Base-by-base conservation (phyloP, 2,888 invertebrate genomes). In the Orgyia antiqua region DNA sequence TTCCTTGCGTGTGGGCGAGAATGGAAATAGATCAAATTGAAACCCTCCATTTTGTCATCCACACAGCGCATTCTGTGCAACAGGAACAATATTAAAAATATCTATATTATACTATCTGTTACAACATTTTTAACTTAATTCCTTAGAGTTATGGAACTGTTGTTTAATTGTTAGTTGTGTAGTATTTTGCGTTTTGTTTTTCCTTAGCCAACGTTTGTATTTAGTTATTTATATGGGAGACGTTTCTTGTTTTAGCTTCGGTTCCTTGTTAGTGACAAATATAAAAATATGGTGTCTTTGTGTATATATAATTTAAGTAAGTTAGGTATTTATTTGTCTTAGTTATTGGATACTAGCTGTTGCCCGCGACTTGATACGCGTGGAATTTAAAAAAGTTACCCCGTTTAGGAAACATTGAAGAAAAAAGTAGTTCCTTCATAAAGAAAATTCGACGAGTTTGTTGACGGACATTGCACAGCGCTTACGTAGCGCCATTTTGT, bases 381-480 rank as follows among this genome's bases (percentile, higher is more conserved):
- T n/a, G n/a, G n/a, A n/a, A n/a, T n/a, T n/a, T n/a, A n/a, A n/a
- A n/a, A n/a, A n/a, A n/a, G n/a, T n/a, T n/a, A n/a, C n/a, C n/a
- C n/a, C n/a, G n/a, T n/a, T n/a, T n/a, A n/a, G n/a, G n/a, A n/a
- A n/a, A n/a, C n/a, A n/a, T n/a, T n/a, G n/a, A n/a, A n/a, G n/a
- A n/a, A n/a, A n/a, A n/a, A n/a, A n/a, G n/a, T n/a, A n/a, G n/a
- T n/a, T n/a, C n/a, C n/a, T n/a, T n/a, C n/a, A n/a, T n/a, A n/a
- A n/a, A n/a, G n/a, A n/a, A n/a, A n/a, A n/a, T n/a, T n/a, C n/a
- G n/a, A n/a, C n/a, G n/a, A 36, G 3, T 20, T 29, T 44, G 49
- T 39, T 31, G 44, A 50, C 33, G 28, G 46, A 50, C 29, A 13
- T 33, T 34, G 35, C 30, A 28, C 49, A 49, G 49, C n/a, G n/a